A percentile compares a stretch with the other conserved stretches of the same genome.
Conservation (phyloP, 2,797 vertebrate species). For the Phoeniculus purpureus region DNA sequence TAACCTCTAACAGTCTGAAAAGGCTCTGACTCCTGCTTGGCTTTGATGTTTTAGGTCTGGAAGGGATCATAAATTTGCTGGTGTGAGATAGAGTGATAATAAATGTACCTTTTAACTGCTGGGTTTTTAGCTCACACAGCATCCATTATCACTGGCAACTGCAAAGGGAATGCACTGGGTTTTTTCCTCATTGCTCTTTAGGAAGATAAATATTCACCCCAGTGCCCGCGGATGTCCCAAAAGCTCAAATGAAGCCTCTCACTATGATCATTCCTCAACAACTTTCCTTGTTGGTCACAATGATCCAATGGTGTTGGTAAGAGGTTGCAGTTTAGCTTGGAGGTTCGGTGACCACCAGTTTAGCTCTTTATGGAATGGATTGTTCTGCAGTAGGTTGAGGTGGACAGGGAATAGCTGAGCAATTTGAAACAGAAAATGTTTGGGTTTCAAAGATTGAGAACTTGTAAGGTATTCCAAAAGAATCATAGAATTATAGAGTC, state of each 20-base stretch:
- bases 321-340: neutral
- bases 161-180: conserved; percentile 36
- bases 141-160: conserved; percentile 79
- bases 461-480: neutral
- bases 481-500: too few species aligned
- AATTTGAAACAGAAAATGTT: neutral
- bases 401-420: neutral
- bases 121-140: conserved; percentile 67
- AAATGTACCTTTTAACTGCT: conserved; percentile 63
- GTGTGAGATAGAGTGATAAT: conserved; percentile 69
- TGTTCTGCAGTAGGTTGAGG: neutral
- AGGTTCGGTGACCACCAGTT: neutral
- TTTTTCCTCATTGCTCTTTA: conserved; percentile 32
- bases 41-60: conserved; percentile 74
- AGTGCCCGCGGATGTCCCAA: conserved; percentile 63
- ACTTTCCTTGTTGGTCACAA: neutral
- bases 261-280: neutral
- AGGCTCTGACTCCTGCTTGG: conserved; percentile 55
- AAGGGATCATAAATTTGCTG: conserved; percentile 73
- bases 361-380: neutral
- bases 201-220: conserved; percentile 81
- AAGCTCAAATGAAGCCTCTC: conserved; percentile 39
- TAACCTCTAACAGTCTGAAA: conserved; percentile 30
- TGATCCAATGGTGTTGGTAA: neutral
- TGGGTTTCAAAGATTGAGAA: neutral